phyloP scores from a whole-genome alignment of 2,797 vertebrate genomes.

The Hoplostethus mediterraneus region DNA sequence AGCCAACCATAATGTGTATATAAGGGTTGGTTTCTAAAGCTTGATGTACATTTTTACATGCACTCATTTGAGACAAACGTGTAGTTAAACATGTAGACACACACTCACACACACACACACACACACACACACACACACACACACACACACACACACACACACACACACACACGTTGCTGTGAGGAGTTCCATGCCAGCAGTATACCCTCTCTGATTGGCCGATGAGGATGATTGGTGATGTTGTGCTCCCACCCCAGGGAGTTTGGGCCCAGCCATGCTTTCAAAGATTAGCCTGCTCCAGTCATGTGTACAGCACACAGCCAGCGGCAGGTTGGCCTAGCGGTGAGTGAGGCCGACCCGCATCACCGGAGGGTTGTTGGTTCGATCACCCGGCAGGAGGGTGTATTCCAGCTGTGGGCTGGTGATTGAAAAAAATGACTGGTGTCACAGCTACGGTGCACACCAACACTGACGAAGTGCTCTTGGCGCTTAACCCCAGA shows the following conservation, averaged over 20 bases:
- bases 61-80: constrained; percentile 46
- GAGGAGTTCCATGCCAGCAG: constrained; percentile 48
- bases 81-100: constrained; percentile 27
- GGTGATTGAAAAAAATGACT: too few species aligned
- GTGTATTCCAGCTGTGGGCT: too few species aligned
- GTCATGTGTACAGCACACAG: constrained; percentile 43
- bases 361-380: too few species aligned
- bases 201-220: constrained; percentile 46
- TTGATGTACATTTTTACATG: constrained; percentile 30
- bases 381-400: too few species aligned
- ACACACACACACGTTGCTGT: constrained; percentile 32
- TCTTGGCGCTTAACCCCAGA: too few species aligned
- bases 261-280: constrained; percentile 61
- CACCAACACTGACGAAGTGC: too few species aligned
- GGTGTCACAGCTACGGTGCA: too few species aligned
- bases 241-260: constrained; percentile 62
- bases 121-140: constrained; percentile 25
- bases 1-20: constrained; percentile 45
- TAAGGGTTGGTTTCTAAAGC: constrained; percentile 51
- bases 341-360: too few species aligned
- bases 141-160: neutral
- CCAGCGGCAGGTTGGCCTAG: constrained; percentile 15
- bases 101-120: too few species aligned
- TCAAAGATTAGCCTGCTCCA: constrained; percentile 76
- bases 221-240: constrained; percentile 70